These are phyloP conservation scores for Drosophila aff. DNA, from an alignment of 1,140 invertebrate genomes.

Conservation along the genomic window DNA sequence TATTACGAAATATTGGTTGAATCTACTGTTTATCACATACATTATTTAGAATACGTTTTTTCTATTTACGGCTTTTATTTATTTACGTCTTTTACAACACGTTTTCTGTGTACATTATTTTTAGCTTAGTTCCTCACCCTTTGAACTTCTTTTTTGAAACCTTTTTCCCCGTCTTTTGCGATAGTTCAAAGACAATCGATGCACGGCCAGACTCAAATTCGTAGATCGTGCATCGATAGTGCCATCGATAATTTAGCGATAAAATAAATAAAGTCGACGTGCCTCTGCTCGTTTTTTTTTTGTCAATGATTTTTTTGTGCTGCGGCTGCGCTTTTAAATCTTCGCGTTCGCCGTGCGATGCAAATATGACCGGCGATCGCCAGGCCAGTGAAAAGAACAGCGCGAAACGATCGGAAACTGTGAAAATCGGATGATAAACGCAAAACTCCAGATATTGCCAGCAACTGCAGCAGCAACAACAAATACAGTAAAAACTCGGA, in stretches of 20 bases:
- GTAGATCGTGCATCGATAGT: slow-evolving; percentile 22
- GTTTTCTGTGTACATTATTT: no score
- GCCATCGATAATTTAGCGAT: slow-evolving; percentile 39
- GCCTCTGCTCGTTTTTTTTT: slow-evolving; percentile 49
- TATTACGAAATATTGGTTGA: no score
- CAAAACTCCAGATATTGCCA: slow-evolving; percentile 35
- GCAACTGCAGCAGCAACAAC: slow-evolving; percentile 17
- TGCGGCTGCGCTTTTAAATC: slow-evolving; percentile 36
- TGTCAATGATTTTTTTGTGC: slow-evolving; percentile 57
- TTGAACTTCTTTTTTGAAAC: background rate
- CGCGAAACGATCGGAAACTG: background rate
- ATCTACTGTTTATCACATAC: background rate
- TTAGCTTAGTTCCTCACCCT: background rate
- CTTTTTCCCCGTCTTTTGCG: background rate
- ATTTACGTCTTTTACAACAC: background rate
- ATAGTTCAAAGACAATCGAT: background rate
- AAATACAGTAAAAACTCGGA: slow-evolving; percentile 19
- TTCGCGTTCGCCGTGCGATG: slow-evolving; percentile 38
- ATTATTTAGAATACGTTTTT: background rate
- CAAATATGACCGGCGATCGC: slow-evolving; percentile 72
- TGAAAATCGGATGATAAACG: slow-evolving; percentile 21
- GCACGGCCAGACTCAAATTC: no score
- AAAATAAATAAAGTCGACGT: slow-evolving; percentile 70
- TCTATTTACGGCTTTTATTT: background rate
- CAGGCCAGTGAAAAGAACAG: slow-evolving; percentile 30